phyloP scores from a whole-genome alignment of 2,113 vertebrate species.

The Oceanodroma tethys region DNA sequence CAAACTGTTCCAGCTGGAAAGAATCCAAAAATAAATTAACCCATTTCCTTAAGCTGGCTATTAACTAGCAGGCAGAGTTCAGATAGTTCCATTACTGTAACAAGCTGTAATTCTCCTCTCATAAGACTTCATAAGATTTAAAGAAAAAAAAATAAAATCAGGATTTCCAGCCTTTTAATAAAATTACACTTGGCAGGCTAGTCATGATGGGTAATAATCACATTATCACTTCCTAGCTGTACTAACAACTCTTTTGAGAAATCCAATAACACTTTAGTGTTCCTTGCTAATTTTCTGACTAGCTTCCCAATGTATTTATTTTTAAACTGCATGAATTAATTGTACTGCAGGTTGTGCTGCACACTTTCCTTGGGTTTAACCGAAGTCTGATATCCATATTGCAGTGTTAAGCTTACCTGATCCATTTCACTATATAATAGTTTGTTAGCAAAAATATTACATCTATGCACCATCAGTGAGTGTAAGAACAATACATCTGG shows the following conservation, averaged over 20 bases:
- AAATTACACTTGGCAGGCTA: not conserved
- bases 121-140: not conserved
- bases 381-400: not conserved
- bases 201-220: not conserved
- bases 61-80: not conserved
- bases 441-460: not conserved
- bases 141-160: not conserved
- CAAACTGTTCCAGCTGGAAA: conserved; percentile 92
- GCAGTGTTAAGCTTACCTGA: not conserved
- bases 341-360: not conserved
- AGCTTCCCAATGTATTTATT: not conserved
- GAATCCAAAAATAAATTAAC: conserved; percentile 46
- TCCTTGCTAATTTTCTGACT: not conserved
- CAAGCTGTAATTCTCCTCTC: not conserved
- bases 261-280: not conserved
- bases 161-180: not conserved
- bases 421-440: not conserved
- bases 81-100: not conserved
- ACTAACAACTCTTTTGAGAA: not conserved
- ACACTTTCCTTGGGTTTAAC: not conserved
- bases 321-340: not conserved
- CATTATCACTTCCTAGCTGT: not conserved
- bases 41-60: not conserved
- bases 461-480: not conserved
- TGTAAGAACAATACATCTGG: not conserved